phyloP scores from a whole-genome alignment of 2,797 vertebrate genomes.

The Hirundo rustica region DNA sequence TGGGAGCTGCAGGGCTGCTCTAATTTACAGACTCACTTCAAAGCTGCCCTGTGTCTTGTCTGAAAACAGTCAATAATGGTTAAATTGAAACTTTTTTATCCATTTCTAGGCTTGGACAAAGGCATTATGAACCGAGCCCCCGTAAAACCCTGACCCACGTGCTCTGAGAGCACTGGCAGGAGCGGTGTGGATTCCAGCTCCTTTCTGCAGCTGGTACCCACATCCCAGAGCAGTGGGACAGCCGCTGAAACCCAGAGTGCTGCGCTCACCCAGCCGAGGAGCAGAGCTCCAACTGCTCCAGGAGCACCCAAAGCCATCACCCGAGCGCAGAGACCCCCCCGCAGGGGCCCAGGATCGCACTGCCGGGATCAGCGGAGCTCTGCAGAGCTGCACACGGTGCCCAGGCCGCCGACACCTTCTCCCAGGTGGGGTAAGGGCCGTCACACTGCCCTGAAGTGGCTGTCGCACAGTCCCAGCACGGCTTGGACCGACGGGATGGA shows the following conservation, averaged over 20 bases:
- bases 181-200: neutral
- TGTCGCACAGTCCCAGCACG: neutral
- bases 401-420: accelerated
- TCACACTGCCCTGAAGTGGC: no score
- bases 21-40: slow-evolving; percentile 64
- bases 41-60: slow-evolving; percentile 44
- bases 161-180: neutral
- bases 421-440: no score
- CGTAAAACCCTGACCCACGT: neutral
- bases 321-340: neutral
- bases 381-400: accelerated
- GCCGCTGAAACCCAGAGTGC: neutral
- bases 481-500: no score
- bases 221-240: neutral
- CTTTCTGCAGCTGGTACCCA: neutral
- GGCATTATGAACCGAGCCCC: neutral
- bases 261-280: accelerated
- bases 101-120: slow-evolving; percentile 61
- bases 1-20: slow-evolving; percentile 41
- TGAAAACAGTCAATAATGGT: slow-evolving; percentile 68
- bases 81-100: slow-evolving; percentile 65
- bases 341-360: neutral
- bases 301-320: neutral
- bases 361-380: accelerated
- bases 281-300: accelerated